phyloP scores from a whole-genome alignment of 2,888 invertebrate genomes.

The Apoderus coryli region DNA sequence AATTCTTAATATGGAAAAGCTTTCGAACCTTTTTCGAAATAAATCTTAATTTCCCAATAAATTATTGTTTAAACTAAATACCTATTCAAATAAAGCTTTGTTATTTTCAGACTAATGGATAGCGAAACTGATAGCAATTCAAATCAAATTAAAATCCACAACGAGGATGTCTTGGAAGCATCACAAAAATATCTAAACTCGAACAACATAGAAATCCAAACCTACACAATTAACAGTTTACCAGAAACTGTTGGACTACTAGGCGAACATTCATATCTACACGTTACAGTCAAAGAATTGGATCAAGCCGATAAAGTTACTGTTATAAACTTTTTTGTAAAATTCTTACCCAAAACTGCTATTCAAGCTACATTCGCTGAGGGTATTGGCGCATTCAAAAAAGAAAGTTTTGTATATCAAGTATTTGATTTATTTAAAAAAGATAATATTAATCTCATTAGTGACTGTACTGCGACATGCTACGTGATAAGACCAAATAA shows the following conservation, averaged over 20 bases:
- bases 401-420: conserved; percentile 22
- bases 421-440: conserved; percentile 17
- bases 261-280: conserved; percentile 22
- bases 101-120: too few relatives aligned
- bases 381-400: conserved; percentile 22
- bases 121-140: conserved; percentile 6
- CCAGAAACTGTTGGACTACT: conserved; percentile 20
- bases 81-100: too few relatives aligned
- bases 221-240: conserved; percentile 14
- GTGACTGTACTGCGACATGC: conserved; percentile 27
- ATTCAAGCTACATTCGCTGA: conserved; percentile 20
- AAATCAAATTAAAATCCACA: too few relatives aligned
- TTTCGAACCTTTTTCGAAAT: too few relatives aligned
- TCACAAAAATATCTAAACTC: conserved; percentile 15
- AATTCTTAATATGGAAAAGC: too few relatives aligned
- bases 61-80: too few relatives aligned
- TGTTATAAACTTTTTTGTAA: conserved; percentile 22
- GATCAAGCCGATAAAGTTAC: conserved; percentile 12
- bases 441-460: conserved; percentile 15
- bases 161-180: conserved; percentile 12
- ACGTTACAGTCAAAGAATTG: conserved; percentile 16
- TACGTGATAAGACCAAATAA: conserved; percentile 24
- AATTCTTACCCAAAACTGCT: conserved; percentile 22
- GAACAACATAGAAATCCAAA: conserved; percentile 15
- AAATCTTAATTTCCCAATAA: too few relatives aligned